Percentiles rank a stretch among this genome's conserved stretches.
These are phyloP conservation scores for Eristalis tenax DNA, from an alignment of 2,888 invertebrate species.

Conservation along the genomic window DNA sequence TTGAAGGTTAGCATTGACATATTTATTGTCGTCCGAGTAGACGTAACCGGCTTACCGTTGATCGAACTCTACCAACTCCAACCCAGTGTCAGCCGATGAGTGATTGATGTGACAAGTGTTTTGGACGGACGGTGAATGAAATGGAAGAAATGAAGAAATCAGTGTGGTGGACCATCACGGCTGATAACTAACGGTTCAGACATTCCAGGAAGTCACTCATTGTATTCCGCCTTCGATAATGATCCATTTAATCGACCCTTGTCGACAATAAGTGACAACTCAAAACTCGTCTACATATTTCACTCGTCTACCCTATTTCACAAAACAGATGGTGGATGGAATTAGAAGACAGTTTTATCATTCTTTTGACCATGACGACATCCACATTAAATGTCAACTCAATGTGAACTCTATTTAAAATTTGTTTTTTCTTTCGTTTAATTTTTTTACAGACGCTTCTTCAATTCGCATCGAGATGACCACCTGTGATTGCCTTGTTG, in stretches of 20 bases:
- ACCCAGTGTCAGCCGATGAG: background rate
- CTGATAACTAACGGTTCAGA: background rate
- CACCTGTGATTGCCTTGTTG: conserved; percentile 90
- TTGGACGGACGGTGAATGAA: background rate
- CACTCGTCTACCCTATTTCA: background rate
- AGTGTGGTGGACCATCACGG: background rate
- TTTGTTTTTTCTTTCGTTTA: conserved; percentile 2
- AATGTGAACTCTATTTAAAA: background rate
- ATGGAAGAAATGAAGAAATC: background rate
- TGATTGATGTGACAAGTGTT: background rate
- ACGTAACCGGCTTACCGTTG: background rate
- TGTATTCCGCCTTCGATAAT: background rate
- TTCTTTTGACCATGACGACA: background rate
- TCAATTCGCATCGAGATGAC: conserved; percentile 73
- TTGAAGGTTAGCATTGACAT: background rate
- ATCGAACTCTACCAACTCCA: too few species aligned
- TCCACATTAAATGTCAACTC: background rate
- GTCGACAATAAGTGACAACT: background rate
- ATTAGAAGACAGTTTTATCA: background rate
- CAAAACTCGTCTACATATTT: background rate
- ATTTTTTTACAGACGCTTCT: conserved; percentile 28
- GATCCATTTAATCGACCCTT: background rate
- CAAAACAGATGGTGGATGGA: background rate
- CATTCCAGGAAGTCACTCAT: background rate
- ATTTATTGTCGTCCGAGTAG: background rate